Evolutionary conservation across 2,888 invertebrate genomes (phyloP).

Genomic region (Ditylenchus weischeri): DNA sequence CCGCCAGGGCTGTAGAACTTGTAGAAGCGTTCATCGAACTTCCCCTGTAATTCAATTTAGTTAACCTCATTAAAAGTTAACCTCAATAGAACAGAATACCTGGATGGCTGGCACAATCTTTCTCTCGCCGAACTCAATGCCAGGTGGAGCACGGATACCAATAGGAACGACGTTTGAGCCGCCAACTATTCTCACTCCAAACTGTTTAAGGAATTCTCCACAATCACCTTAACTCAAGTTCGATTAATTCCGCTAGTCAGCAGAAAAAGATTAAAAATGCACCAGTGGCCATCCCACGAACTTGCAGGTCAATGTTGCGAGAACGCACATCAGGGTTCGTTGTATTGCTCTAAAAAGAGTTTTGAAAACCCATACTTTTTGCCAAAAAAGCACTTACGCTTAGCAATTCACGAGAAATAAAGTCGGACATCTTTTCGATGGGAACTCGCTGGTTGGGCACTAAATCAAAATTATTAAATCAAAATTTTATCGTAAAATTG

Average conservation of each 20-base stretch:
- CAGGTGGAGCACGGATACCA: slow-evolving; percentile 14
- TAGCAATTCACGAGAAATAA: slow-evolving; percentile 19
- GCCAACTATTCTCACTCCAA: slow-evolving; percentile 26
- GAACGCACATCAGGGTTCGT: slow-evolving; percentile 19
- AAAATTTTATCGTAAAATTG: background rate
- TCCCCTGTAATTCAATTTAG: slow-evolving; percentile 14
- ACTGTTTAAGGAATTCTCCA: slow-evolving; percentile 19
- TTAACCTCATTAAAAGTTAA: background rate
- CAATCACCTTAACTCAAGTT: background rate
- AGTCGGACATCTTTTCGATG: slow-evolving; percentile 30
- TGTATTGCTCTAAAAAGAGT: slow-evolving; percentile 29
- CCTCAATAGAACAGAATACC: background rate
- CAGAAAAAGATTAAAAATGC: too few species aligned
- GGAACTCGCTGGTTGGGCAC: slow-evolving; percentile 28
- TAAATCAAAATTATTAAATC: background rate
- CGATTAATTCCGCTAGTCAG: too few species aligned
- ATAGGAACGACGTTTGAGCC: slow-evolving; percentile 19
- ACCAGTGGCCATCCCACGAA: slow-evolving; percentile 21
- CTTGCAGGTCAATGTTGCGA: slow-evolving; percentile 13
- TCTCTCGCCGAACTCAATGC: slow-evolving; percentile 8
- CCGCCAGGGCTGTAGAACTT: slow-evolving; percentile 4
- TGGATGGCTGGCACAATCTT: background rate
- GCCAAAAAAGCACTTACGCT: slow-evolving; percentile 12
- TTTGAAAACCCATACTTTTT: background rate
- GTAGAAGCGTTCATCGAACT: slow-evolving; percentile 12